Base-by-base conservation (phyloP, 2,888 invertebrate genomes). In the Aproaerema taeniolella region DNA sequence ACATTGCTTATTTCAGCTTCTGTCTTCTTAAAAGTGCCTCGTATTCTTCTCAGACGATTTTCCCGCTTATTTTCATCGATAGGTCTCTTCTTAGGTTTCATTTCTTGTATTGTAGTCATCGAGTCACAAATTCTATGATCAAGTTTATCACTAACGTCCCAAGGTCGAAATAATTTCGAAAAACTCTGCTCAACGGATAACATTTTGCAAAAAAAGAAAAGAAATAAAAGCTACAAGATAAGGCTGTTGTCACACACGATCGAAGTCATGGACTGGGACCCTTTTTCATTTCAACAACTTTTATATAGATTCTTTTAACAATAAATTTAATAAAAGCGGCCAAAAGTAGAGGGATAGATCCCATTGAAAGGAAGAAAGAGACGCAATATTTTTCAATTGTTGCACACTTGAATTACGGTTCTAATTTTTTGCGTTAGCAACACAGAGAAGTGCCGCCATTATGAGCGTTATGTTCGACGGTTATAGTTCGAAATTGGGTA, bases 151-250 rank as follows among this genome's bases (percentile, higher is more conserved):
- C 78, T 82, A 46, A 77, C 76, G 65, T 90, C 90, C 90, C 90
- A 90, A 41, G 90, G 90, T 52, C 90, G 86, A 57, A 90, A 90
- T 12, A 90, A 73, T 55, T 89, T 83, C 30, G 89, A 88, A 46
- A 76, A 82, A 58, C 61, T 80, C 55, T 71, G 74, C 41, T 74
- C 71, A 35, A 61, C 62, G 45, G 79, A 79, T 53, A 74, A 60
- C 86, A 86, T 85, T 58, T 60, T 70, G 41, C 13, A 38, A 28
- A 33, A 38, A 38, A 24, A 37, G 46, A 43, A 47, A 39, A 33
- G 31, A 45, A 46, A 41, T 45, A 45, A 48, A n/a, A n/a, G n/a
- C n/a, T n/a, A 39, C 16, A 36, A 35, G 31, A 39, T 33, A 41
- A 58, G 60, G 67, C 55, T 66, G 60, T 58, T 61, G 49, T 63